A percentile compares a stretch with the other conserved stretches of the same genome.
Evolutionary conservation across 2,113 vertebrate genomes (phyloP).

Genomic region (Orthonyx spaldingii): DNA sequence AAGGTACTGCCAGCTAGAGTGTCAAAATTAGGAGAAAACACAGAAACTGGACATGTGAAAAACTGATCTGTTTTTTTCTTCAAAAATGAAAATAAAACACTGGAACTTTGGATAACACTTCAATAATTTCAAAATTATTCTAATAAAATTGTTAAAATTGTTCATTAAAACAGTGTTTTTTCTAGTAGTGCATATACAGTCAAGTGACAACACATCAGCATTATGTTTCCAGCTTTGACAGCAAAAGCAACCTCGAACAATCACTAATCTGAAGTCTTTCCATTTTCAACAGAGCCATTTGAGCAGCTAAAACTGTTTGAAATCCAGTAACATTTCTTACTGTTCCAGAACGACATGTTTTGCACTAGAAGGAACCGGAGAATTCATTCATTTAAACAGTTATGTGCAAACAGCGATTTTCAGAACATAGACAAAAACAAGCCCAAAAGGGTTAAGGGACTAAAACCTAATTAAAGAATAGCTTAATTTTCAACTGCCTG

Average conservation of each 20-base stretch:
- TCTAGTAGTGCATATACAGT: not conserved
- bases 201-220: slow-evolving; percentile 35
- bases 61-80: not conserved
- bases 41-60: not conserved
- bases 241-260: slow-evolving; percentile 66
- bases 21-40: not conserved
- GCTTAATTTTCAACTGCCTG: not conserved
- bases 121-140: not conserved
- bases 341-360: slow-evolving; percentile 82
- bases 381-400: slow-evolving; percentile 86
- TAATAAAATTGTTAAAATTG: not conserved
- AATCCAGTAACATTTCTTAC: slow-evolving; percentile 80
- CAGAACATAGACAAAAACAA: slow-evolving; percentile 54
- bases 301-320: slow-evolving; percentile 75
- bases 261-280: slow-evolving; percentile 58
- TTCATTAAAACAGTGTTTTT: not conserved
- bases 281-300: slow-evolving; percentile 75
- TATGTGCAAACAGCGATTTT: slow-evolving; percentile 69
- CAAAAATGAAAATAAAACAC: not conserved
- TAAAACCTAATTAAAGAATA: not conserved
- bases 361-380: slow-evolving; percentile 76
- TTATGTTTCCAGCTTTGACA: slow-evolving; percentile 63
- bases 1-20: not conserved
- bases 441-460: not conserved
- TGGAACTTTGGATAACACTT: not conserved